Conservation (phyloP, 2,113 vertebrate species). For the Asarcornis scutulata region DNA sequence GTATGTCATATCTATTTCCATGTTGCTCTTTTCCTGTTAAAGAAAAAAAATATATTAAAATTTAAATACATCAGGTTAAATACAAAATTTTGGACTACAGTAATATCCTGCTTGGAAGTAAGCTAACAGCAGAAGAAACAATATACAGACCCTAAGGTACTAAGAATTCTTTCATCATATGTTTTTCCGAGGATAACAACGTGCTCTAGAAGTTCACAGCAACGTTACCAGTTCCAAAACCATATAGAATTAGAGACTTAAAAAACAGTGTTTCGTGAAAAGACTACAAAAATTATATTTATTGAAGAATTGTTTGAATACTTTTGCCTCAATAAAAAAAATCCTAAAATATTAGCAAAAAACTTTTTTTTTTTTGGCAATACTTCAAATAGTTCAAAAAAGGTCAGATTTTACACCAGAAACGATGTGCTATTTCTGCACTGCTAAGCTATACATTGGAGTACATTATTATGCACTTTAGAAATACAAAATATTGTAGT, state of each 20-base stretch:
- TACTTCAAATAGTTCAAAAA: not conserved
- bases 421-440: not conserved
- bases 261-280: not conserved
- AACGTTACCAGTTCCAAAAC: not conserved
- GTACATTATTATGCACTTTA: not conserved
- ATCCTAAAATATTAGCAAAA: not conserved
- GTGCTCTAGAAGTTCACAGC: not conserved
- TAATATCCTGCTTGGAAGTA: not conserved
- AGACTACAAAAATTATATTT: not conserved
- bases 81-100: not conserved
- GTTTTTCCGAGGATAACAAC: not conserved
- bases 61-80: not conserved
- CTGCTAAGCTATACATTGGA: not conserved
- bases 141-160: not conserved
- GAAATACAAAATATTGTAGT: not conserved
- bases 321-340: not conserved
- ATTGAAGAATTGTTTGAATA: not conserved
- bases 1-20: conserved; percentile 98
- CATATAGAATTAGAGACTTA: not conserved
- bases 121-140: not conserved
- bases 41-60: not conserved
- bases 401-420: not conserved
- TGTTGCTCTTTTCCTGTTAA: conserved; percentile 93
- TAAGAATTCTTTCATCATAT: not conserved
- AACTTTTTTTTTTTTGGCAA: not conserved